Percentiles rank a stretch among this genome's conserved stretches.
Evolutionary conservation across 2,113 vertebrate genomes (phyloP).

Genomic region (Puma concolor): DNA sequence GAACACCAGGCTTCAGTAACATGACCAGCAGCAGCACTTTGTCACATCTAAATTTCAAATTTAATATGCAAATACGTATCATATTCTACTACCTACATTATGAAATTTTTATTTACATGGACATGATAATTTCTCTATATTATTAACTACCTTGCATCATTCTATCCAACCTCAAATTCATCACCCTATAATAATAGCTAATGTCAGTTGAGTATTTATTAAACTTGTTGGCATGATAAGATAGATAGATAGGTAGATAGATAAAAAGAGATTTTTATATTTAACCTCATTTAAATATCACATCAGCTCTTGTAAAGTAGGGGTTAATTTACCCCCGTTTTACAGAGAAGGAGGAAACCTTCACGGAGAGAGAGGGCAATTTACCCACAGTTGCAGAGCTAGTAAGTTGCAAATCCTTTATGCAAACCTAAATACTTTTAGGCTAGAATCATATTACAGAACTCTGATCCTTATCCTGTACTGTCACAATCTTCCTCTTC

Average conservation of each 20-base stretch:
- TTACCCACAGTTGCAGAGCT: background rate
- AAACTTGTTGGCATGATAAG: background rate
- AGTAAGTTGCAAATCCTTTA: background rate
- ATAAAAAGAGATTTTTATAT: background rate
- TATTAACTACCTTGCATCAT: background rate
- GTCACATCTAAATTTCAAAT: background rate
- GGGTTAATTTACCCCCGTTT: background rate
- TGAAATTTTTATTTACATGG: background rate
- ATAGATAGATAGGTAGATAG: background rate
- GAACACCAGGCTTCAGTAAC: background rate
- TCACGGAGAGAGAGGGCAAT: background rate
- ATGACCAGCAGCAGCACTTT: background rate
- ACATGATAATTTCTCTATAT: background rate
- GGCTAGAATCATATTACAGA: background rate
- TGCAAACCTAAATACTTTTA: background rate
- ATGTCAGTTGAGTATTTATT: background rate
- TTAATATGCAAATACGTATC: background rate
- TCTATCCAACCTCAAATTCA: background rate
- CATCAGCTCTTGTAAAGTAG: background rate
- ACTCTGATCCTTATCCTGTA: background rate
- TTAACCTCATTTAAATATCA: background rate
- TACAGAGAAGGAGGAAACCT: background rate
- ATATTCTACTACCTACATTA: background rate
- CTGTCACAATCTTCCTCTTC: background rate
- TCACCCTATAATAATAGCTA: background rate